Evolutionary conservation across 2,113 vertebrate species (phyloP), one percentile per base, ranked within the genome.

Genomic region (Ornithorhynchus anatinus): DNA sequence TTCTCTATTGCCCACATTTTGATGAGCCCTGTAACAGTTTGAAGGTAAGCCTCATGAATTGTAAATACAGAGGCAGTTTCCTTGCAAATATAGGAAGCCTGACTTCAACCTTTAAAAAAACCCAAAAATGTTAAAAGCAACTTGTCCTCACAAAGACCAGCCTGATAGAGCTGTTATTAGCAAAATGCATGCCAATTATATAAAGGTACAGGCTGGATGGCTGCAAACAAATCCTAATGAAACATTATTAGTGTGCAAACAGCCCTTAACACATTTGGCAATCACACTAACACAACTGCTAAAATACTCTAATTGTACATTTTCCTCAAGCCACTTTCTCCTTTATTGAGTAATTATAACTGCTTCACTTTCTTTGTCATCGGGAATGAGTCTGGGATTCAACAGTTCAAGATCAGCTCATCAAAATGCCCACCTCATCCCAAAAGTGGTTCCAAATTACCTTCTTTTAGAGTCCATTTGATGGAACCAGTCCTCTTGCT

Each of bases 401-500:
- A 51, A 32, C 70, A 67, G 25, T 32, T 48, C 19, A 12, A n/a
- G 51, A 59, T 25, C 35, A 62, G 59, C 40, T 29, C 47, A 61
- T 9, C 16, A 61, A n/a, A 69, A 72, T 11, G 15, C 25, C 25
- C 65, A 12, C 4, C 2, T 12, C 7, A 32, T 56, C 43, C 66
- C n/a, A 67, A 2, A 29, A 11, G 38, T 16, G 38, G 54, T 50
- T 72, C 64, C 32, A 54, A 61, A 88, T 92, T 91, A 98, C 97
- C 97, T 96, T 98, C 97, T 92, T 99, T 99, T 84, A 99, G 92
- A 68, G 97, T 99, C 98, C 98, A 99, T 63, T 97, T 98, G 88
- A 99, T 98, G 1, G 95, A 93, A 72, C 98, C 98, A 0, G 97
- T 99, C 72, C 95, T 94, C 91, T 96, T 99, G 93, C 95, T 98